Base-by-base conservation (phyloP, 2,797 vertebrate genomes). In the Syngnathus acus region DNA sequence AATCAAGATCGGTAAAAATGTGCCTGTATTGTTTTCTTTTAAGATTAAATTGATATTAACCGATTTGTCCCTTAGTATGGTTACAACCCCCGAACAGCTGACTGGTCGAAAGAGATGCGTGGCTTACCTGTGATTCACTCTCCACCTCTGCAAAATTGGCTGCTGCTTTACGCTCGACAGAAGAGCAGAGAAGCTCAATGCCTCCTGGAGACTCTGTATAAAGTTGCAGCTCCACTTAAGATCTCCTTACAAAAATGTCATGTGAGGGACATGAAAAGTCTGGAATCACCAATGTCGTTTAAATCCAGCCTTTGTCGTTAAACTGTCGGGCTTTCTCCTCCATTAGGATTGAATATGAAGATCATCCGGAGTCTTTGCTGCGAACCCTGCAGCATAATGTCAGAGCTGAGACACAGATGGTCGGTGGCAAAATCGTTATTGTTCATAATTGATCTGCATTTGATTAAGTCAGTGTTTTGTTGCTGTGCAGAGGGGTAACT, bases 101-200 rank as follows among this genome's bases (percentile, higher is more conserved):
- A 98, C 62, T 99, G 97, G 97, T 75, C 92, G n/a, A 96, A 77
- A 78, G 95, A 98, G 74, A 94, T 91, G 16, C 87, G 93, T 21
- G 94, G 93, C 0, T 5, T 90, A 0, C 86, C 89, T 0, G 65
- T 99, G 66, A 95, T 93, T 59, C 89, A 64, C 0, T 68, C 88
- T 9, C 89, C 92, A 60, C 89, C 90, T 0, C 60, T 98, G 55
- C 86, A 92, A 1, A 92, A 88, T 82, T 98, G 96, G 97, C n/a
- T 97, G 7, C 6, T 99, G 47, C 61, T 97, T 62, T 91, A 88
- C 75, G 91, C 92, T 0, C 89, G 87, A 0, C 92, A 92, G 4
- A 95, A 93, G 57, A 57, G 68, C 0, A 92, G 90, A 0, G 79
- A 86, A 13, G 93, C 95, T 13, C 92, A 92, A 55, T 61, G 80